phyloP scores from a whole-genome alignment of 2,888 invertebrate species.

The Oscheius sp. region DNA sequence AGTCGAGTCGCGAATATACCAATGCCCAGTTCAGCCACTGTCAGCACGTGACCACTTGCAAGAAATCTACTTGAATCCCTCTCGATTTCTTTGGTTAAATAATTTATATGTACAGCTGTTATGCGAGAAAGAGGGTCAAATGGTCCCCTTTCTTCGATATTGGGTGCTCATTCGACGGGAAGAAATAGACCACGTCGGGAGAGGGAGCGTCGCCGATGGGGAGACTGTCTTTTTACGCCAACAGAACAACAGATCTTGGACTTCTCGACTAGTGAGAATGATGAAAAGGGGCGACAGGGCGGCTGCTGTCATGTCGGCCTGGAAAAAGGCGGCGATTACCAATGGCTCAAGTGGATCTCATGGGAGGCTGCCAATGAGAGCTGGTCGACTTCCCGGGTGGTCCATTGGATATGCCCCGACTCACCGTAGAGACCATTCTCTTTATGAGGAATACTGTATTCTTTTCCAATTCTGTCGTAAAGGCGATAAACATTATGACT shows the following conservation, averaged over 20 bases:
- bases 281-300: slow-evolving; percentile 21
- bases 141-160: not conserved
- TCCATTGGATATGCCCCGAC: no score
- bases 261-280: slow-evolving; percentile 1
- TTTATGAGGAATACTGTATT: slow-evolving; percentile 4
- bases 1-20: slow-evolving; percentile 50
- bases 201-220: not conserved
- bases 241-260: not conserved
- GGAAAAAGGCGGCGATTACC: no score
- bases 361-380: no score
- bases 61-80: slow-evolving; percentile 41
- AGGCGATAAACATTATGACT: not conserved
- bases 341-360: no score
- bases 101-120: not conserved
- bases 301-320: slow-evolving; percentile 8
- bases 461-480: not conserved
- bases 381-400: not conserved
- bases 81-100: not conserved
- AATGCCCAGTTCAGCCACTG: slow-evolving; percentile 56
- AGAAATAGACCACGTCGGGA: not conserved
- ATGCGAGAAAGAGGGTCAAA: not conserved
- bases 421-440: slow-evolving; percentile 5
- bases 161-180: not conserved
- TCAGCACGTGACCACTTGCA: slow-evolving; percentile 47
- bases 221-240: not conserved